Conservation (phyloP, 1,140 invertebrate species). For the Saccostrea glomerata region DNA sequence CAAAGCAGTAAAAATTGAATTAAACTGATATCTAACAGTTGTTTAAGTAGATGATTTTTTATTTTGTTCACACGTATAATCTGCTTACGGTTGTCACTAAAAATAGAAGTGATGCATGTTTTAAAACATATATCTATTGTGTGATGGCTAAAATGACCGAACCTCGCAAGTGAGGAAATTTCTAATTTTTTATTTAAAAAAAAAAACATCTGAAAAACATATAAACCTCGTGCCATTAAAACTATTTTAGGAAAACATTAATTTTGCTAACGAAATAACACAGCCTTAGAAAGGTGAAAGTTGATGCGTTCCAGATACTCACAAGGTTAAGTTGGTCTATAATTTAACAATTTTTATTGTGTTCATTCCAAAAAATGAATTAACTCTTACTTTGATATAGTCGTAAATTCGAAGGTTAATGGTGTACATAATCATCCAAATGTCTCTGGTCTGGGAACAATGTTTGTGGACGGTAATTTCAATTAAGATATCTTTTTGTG, state of each 20-base stretch:
- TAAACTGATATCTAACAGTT: neutral
- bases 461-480: slow-evolving; percentile 24
- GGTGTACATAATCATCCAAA: slow-evolving; percentile 9
- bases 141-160: neutral
- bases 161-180: neutral
- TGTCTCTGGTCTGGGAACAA: slow-evolving; percentile 1
- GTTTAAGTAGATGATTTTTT: neutral
- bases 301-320: neutral
- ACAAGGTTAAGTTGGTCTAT: slow-evolving; percentile 19
- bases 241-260: slow-evolving; percentile 15
- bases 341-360: slow-evolving; percentile 18
- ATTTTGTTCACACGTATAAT: neutral
- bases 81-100: neutral
- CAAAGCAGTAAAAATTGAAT: neutral
- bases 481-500: slow-evolving; percentile 5
- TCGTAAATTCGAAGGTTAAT: slow-evolving; percentile 11
- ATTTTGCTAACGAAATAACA: neutral
- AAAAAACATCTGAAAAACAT: too few species aligned
- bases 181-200: neutral
- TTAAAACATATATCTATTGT: too few species aligned
- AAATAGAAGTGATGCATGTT: neutral
- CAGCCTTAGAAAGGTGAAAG: slow-evolving; percentile 19
- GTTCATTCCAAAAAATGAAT: slow-evolving; percentile 11
- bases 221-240: neutral
- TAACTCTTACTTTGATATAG: slow-evolving; percentile 19